Base-by-base conservation (phyloP, 2,797 vertebrate genomes). In the Sebastes vulpes region DNA sequence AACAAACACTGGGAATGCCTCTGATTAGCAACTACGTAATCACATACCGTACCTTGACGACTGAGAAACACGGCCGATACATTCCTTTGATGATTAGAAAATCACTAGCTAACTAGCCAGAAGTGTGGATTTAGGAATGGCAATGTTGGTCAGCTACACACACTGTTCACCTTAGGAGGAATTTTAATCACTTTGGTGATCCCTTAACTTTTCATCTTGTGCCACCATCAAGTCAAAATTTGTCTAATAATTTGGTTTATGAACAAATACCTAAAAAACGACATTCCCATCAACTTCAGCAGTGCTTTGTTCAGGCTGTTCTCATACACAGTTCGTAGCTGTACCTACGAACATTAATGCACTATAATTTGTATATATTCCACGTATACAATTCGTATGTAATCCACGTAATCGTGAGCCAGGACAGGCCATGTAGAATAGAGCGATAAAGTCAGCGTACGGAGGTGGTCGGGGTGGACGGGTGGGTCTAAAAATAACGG, bases 41-140 rank as follows among this genome's bases (percentile, higher is more conserved):
- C 65, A 61, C 61, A 54, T 32, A 35, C 7, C 1, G 1, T n/a
- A 38, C 29, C 23, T 63, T 32, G 35, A 66, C 4, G 28, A 56
- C 66, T 9, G 20, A 83, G 60, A 81, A 77, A 79, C 53, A 70
- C 56, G 8, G 26, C 28, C 25, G 20, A 54, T 50, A 38, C 57
- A 82, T 84, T 86, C 75, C 69, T 80, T 4, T 50, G 23, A 80
- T 56, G 54, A 88, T 77, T 65, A 79, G 21, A 35, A 75, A 72
- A 18, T 63, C 48, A 29, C 16, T 26, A 26, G 53, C 6, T 26
- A 6, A 8, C 53, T 4, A 12, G 52, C 52, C 23, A 25, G 6
- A 6, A 10, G 52, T 14, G 21, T 54, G 21, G 52, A 12, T 54
- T 14, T 7, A 54, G 3, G 11, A 54, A 14, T 12, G 23, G 12